Base-by-base conservation (phyloP, 2,888 invertebrate genomes). In the Resseliella maxima region DNA sequence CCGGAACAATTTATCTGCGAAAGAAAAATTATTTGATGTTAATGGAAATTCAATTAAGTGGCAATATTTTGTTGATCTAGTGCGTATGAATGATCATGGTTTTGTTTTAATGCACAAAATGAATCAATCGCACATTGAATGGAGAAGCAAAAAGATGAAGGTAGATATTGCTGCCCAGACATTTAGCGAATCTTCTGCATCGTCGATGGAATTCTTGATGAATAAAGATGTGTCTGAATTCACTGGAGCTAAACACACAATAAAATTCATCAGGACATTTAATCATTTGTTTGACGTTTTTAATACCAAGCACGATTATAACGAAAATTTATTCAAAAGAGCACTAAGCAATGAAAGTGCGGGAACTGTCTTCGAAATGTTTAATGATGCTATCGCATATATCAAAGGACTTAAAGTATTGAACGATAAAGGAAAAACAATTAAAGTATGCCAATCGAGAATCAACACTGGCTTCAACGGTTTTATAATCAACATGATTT, bases 141-240 rank as follows among this genome's bases (percentile, higher is more conserved):
- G 81, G 81, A 6, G n/a, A 12, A 10, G 15, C 2, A 35, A 36
- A 36, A 35, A 12, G 1, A 81, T 81, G 81, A 81, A 81, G 15
- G 81, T 81, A 15, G 81, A 81, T 81, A 12, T 81, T 18, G 81
- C 81, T 21, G 81, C 35, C 15, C 36, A 81, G 35, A 81, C 81
- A 81, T 36, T 81, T 2, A 81, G 81, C 15, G 36, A 15, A 15
- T 81, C 81, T 18, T 35, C 81, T 0, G 81, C 81, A 21, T 18
- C 2, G 1, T 81, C 81, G 36, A 81, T 81, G 35, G 36, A 81
- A 24, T 81, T 18, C 15, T 21, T 81, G 21, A 36, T 81, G 81
- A 36, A 81, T 0, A 36, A 35, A 36, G 81, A 36, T 1, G 10
- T 36, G 1, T 18, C 35, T 0, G 81, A 81, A 36, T 81, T 81